phyloP scores from a whole-genome alignment of 1,140 invertebrate species.

The Drosophila parvula region DNA sequence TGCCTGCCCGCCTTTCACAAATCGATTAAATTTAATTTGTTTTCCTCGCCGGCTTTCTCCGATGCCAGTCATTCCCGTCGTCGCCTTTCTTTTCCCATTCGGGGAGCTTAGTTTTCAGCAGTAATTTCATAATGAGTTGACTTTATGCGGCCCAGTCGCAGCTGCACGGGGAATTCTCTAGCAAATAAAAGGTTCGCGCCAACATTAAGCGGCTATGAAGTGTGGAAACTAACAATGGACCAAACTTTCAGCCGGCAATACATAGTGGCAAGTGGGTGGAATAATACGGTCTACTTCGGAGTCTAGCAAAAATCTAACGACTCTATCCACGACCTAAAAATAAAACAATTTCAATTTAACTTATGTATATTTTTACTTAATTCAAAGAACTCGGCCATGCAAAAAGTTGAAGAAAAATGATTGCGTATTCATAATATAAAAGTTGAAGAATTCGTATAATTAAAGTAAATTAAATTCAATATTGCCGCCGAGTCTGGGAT shows the following conservation, averaged over 20 bases:
- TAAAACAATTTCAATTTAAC: background rate
- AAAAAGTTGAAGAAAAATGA: background rate
- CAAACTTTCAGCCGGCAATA: slow-evolving; percentile 21
- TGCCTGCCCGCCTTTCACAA: slow-evolving; percentile 74
- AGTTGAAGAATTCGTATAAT: slow-evolving; percentile 13
- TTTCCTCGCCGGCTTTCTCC: slow-evolving; percentile 67
- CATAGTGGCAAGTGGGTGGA: too few species aligned
- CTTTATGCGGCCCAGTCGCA: slow-evolving; percentile 65
- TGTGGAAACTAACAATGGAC: slow-evolving; percentile 36
- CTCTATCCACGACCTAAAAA: background rate
- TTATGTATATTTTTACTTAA: background rate
- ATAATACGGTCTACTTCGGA: background rate
- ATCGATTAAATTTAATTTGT: slow-evolving; percentile 84
- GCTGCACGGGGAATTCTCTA: slow-evolving; percentile 40
- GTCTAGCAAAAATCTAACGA: background rate
- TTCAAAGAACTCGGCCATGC: background rate
- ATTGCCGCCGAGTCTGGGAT: background rate
- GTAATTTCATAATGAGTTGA: slow-evolving; percentile 82
- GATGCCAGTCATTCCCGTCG: slow-evolving; percentile 50
- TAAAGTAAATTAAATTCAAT: slow-evolving; percentile 30
- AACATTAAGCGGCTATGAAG: slow-evolving; percentile 61
- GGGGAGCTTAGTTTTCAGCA: slow-evolving; percentile 42
- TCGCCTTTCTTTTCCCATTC: slow-evolving; percentile 28
- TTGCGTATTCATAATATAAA: slow-evolving; percentile 25
- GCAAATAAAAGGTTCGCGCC: slow-evolving; percentile 56